Evolutionary conservation across 1,140 invertebrate genomes (phyloP), one percentile per base, ranked within the genome.

Genomic region (Anastatus disparis): DNA sequence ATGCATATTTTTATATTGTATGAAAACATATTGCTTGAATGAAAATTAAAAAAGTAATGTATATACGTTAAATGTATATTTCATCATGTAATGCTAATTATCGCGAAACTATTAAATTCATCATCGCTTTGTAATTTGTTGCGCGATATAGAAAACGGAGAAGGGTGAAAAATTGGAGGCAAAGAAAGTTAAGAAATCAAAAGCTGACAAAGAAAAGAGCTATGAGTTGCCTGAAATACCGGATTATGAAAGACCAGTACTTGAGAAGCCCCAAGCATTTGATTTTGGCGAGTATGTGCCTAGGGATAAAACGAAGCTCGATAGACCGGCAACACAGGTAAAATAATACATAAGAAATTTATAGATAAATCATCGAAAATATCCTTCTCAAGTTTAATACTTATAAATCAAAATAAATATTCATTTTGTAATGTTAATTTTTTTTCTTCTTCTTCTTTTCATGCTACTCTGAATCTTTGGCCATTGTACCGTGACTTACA

Each of bases 191-290:
- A 86, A 86, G 65, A 56, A 53, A 10, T 75, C 79, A n/a, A 85
- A 87, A 50, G 74, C 74, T 0, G 71, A 78, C 17, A 90, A 90
- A 69, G 84, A 86, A 40, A 87, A 86, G 75, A 83, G 80, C 59
- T 91, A 90, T 56, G 91, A 92, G 24, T 85, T 92, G 59, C 91
- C 91, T n/a, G 91, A 93, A 80, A 93, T 93, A 73, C 89, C 91
- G 24, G 91, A 93, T 81, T 91, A 91, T 76, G 90, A 91, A 68
- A 87, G 89, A 70, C 83, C 90, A 4, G 90, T 91, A 8, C 85
- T 91, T 17, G 90, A 91, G 78, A 91, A 90, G 83, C 90, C 83
- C 1, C 78, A 79, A 55, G 84, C 85, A 75, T 85, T 85, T 67
- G 84, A 85, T 4, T 86, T 86, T 24, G 75, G 78, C 2, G 84